Evolutionary conservation across 2,797 vertebrate genomes (phyloP).

Genomic region (Glyptemys insculpta): DNA sequence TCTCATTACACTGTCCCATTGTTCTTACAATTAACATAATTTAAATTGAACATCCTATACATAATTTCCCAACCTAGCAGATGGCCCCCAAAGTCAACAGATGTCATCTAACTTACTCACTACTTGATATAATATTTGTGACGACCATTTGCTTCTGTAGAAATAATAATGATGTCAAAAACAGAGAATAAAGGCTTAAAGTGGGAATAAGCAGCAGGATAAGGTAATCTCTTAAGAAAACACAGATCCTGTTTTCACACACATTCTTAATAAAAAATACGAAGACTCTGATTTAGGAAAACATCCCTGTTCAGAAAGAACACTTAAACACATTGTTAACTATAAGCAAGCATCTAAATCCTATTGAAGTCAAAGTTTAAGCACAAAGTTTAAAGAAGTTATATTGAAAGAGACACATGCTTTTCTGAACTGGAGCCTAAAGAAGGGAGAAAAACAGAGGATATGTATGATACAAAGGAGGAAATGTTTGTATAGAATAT

Average conservation of each 20-base stretch:
- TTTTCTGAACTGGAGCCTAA: background rate
- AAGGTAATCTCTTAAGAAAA: background rate
- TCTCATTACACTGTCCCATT: background rate
- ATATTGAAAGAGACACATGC: background rate
- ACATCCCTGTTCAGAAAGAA: background rate
- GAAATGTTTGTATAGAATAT: background rate
- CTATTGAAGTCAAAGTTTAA: background rate
- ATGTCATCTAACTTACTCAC: constrained; percentile 60
- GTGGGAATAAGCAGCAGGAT: background rate
- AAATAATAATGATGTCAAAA: constrained; percentile 52
- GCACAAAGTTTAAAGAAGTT: background rate
- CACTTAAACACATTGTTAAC: rapidly evolving
- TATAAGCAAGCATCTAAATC: background rate
- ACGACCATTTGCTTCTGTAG: constrained; percentile 47
- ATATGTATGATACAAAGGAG: background rate
- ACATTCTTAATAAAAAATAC: background rate
- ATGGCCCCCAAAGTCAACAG: constrained; percentile 64
- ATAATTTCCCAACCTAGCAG: constrained; percentile 56
- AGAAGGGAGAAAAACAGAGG: background rate
- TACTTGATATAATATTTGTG: constrained; percentile 62
- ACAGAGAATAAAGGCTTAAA: background rate
- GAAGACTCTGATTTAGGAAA: background rate
- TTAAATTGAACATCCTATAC: constrained; percentile 59
- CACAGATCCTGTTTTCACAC: background rate
- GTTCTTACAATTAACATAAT: constrained; percentile 36